Percentiles rank a stretch among this genome's conserved stretches.
Evolutionary conservation across 2,113 vertebrate species (phyloP).

Genomic region (Tiliqua scincoides): DNA sequence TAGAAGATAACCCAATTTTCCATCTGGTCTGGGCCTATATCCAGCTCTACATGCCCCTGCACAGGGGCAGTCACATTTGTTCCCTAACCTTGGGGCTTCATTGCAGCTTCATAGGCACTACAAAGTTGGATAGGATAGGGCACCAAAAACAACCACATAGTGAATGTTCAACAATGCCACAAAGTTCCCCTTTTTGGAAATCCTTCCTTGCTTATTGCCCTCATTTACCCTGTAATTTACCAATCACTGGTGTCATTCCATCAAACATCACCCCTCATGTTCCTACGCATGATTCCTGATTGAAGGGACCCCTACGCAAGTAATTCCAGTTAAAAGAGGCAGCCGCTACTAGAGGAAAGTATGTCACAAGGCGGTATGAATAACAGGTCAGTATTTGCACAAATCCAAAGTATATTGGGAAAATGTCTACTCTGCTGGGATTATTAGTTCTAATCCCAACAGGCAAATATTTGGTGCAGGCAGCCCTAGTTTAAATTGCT

Average conservation of each 20-base stretch:
- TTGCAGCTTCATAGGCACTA: too few relatives aligned
- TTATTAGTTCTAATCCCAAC: too few relatives aligned
- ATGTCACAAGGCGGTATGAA: neutral
- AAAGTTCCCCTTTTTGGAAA: neutral
- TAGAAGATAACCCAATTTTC: too few relatives aligned
- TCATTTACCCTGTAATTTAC: neutral
- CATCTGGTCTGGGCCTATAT: too few relatives aligned
- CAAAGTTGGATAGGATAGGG: too few relatives aligned
- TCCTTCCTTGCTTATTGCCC: neutral
- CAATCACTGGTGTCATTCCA: neutral
- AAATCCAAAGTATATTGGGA: neutral
- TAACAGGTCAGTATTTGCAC: neutral
- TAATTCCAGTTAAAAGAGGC: neutral
- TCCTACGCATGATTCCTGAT: neutral
- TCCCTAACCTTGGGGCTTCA: too few relatives aligned
- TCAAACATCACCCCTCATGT: neutral
- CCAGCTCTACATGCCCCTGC: too few relatives aligned
- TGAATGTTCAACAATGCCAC: neutral
- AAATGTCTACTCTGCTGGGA: neutral
- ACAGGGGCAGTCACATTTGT: too few relatives aligned
- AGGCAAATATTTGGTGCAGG: too few relatives aligned
- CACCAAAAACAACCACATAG: neutral
- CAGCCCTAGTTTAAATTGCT: too few relatives aligned
- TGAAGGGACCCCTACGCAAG: neutral
- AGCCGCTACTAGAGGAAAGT: neutral